Base-by-base conservation (phyloP, 1,140 invertebrate genomes). In the Drosophila seguyi region DNA sequence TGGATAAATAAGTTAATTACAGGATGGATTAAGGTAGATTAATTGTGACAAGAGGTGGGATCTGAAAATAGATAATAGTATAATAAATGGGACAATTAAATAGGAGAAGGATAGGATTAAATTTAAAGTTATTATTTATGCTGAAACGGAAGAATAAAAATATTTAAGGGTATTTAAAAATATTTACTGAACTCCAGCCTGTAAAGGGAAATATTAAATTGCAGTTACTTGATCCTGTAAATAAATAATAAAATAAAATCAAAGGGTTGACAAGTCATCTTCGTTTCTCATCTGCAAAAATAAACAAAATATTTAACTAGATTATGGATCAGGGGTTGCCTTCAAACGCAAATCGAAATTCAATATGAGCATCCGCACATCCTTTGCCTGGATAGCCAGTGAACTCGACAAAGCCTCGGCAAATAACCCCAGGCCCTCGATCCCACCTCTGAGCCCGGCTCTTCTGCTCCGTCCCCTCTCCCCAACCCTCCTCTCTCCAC, bases 291-390 rank as follows among this genome's bases (percentile, higher is more conserved):
- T 10, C 20, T 52, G 29, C 6, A 52, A 39, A 1, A 45, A 36
- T 56, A 38, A 38, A 14, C 8, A 6, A 48, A 48, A 31, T 34
- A 60, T 25, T 31, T 8, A 48, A 39, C 20, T 11, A 53, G 14
- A n/a, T 36, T 53, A 53, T 6, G 5, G 31, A 13, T 8, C 16
- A 7, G 10, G 6, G 0, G 0, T 14, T 13, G 8, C n/a, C 8
- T 34, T 22, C 10, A 65, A 65, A 36, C 14, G 16, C 41, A 65
- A 27, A 67, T 67, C 34, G 20, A 20, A 25, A 38, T 36, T 47
- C 18, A 20, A 62, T 38, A 63, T 63, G 22, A 67, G 16, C 20
- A 47, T 31, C 42, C 45, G 65, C 61, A 42, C 22, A 65, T 65
- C 38, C 38, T 34, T 16, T 6, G 39, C 13, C 27, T 6, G 6